These are phyloP conservation scores for Spongilla lacustris DNA, from an alignment of 37 sponge, comb jelly and placozoan species.

Conservation along the genomic window DNA sequence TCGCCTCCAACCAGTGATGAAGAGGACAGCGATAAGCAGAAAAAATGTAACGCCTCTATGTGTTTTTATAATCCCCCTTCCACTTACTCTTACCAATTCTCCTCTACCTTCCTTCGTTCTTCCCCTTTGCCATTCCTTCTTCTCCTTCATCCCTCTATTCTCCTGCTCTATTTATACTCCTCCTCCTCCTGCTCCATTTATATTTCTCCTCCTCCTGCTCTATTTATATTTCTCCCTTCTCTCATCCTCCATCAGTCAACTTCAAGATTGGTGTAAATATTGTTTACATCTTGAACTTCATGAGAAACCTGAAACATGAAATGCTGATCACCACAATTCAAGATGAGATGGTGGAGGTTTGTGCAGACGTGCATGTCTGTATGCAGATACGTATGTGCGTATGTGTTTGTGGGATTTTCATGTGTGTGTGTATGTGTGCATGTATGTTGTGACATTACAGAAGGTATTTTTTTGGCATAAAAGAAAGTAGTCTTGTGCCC, in stretches of 20 bases:
- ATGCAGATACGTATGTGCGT: no score
- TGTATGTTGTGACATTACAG: background rate
- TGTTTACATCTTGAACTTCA: slow-evolving; percentile 51
- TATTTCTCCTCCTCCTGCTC: background rate
- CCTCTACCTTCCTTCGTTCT: no score
- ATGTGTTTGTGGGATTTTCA: no score
- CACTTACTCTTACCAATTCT: no score
- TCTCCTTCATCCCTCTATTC: background rate
- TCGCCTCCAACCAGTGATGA: background rate
- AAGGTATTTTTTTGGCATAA: no score
- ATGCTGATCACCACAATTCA: slow-evolving; percentile 63
- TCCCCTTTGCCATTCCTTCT: no score
- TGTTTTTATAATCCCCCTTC: background rate
- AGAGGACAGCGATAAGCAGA: slow-evolving; percentile 12
- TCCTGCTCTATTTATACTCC: background rate
- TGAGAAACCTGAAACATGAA: slow-evolving; percentile 54
- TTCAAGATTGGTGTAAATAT: slow-evolving; percentile 64
- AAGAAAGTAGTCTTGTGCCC: no score
- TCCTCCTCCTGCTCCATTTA: background rate
- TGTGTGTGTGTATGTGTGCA: background rate
- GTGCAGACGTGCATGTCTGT: background rate
- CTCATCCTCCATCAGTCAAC: background rate
- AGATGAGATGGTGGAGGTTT: slow-evolving; percentile 60
- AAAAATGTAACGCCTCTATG: slow-evolving; percentile 10
- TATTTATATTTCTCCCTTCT: background rate